Evolutionary conservation across 1,140 invertebrate species (phyloP).

Genomic region (Leptonema lineaticorne): DNA sequence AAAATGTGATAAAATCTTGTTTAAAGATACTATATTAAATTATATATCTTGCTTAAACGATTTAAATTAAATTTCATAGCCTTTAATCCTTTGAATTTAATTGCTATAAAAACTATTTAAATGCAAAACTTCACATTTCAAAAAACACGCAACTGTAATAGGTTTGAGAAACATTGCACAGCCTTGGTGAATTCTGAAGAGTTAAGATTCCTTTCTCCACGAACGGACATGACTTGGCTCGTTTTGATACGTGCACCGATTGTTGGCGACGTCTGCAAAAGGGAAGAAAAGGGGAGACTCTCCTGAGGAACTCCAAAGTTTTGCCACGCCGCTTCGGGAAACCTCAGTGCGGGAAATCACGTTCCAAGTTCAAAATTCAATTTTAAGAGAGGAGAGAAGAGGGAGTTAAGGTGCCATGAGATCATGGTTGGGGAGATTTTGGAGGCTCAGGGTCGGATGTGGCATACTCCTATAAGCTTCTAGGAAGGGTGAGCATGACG

Average conservation of each 20-base stretch:
- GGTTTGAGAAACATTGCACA: no score
- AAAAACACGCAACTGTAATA: no score
- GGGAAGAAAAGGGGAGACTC: background rate
- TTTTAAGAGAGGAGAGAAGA: slow-evolving; percentile 9
- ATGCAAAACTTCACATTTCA: no score
- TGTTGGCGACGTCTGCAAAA: slow-evolving; percentile 21
- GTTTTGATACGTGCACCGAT: slow-evolving; percentile 17
- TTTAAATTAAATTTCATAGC: no score
- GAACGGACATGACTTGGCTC: background rate
- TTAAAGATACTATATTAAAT: no score
- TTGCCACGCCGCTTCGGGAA: background rate
- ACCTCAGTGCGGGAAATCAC: slow-evolving; percentile 31
- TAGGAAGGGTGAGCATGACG: slow-evolving; percentile 7
- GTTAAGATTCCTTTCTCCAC: background rate
- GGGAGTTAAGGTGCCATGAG: background rate
- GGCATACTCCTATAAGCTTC: background rate
- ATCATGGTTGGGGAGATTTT: no score
- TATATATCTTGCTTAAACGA: no score
- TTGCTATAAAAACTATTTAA: no score
- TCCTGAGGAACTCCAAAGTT: background rate
- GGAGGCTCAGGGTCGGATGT: no score
- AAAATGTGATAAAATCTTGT: no score
- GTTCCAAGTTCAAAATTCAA: slow-evolving; percentile 35
- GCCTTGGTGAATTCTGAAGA: no score
- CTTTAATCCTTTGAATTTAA: no score